Conservation (phyloP, 2,113 vertebrate species). For the Rynchops niger region DNA sequence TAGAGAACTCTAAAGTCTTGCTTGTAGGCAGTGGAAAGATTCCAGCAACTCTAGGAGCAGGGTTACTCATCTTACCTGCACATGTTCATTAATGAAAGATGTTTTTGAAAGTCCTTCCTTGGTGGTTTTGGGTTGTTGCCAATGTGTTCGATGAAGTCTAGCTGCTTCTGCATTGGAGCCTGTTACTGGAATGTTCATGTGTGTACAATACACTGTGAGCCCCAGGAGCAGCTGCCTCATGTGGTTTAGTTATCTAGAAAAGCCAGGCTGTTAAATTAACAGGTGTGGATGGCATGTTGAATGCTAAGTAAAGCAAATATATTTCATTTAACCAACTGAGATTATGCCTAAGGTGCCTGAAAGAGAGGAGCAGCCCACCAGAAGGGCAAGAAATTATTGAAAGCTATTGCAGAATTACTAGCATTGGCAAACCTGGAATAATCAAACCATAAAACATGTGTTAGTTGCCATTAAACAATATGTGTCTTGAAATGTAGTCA, state of each 20-base stretch:
- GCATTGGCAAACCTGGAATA: background rate
- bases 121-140: background rate
- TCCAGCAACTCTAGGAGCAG: background rate
- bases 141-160: background rate
- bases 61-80: background rate
- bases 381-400: background rate
- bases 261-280: background rate
- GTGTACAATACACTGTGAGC: background rate
- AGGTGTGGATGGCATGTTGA: background rate
- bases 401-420: background rate
- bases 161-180: background rate
- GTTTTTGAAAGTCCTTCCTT: background rate
- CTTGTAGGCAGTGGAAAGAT: background rate
- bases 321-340: background rate
- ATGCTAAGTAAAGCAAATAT: background rate
- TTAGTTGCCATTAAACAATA: background rate
- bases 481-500: background rate
- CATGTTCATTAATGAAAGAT: background rate
- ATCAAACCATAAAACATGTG: fast-evolving
- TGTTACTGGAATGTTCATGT: background rate
- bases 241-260: background rate
- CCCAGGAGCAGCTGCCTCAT: background rate
- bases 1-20: background rate
- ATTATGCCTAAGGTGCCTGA: background rate
- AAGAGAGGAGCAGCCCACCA: background rate